Conservation (phyloP, 2,888 invertebrate species). For the Himalopsyche tibetana region DNA sequence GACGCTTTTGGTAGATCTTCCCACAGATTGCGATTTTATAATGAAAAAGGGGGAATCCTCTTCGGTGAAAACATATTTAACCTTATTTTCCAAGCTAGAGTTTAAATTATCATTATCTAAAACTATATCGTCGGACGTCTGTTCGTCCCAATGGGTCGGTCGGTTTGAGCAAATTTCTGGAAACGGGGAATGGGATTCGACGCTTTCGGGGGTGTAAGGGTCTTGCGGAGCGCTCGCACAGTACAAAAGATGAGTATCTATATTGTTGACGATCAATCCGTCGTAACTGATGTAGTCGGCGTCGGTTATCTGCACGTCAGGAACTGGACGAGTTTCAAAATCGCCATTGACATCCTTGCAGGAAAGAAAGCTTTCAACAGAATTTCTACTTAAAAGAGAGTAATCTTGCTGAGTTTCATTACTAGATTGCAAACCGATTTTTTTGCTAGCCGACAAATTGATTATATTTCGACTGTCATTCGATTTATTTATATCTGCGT, state of each 20-base stretch:
- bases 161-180: constrained; percentile 71
- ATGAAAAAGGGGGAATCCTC: constrained; percentile 58
- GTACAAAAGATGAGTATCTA: constrained; percentile 75
- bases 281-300: constrained; percentile 73
- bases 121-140: constrained; percentile 39
- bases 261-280: constrained; percentile 76
- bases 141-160: constrained; percentile 68
- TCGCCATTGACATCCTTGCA: background rate
- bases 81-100: constrained; percentile 49
- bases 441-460: background rate
- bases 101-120: constrained; percentile 52
- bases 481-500: background rate
- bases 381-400: background rate
- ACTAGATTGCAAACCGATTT: background rate
- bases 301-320: constrained; percentile 71
- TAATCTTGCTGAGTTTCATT: constrained; percentile 1
- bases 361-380: constrained; percentile 16
- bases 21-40: constrained; percentile 58
- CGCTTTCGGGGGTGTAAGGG: constrained; percentile 90
- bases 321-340: constrained; percentile 14
- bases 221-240: constrained; percentile 75
- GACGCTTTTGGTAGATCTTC: constrained; percentile 73
- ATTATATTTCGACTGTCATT: background rate
- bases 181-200: constrained; percentile 85
- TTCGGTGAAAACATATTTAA: constrained; percentile 51